Base-by-base conservation (phyloP, 2,113 vertebrate species). In the Haemorhous mexicanus region DNA sequence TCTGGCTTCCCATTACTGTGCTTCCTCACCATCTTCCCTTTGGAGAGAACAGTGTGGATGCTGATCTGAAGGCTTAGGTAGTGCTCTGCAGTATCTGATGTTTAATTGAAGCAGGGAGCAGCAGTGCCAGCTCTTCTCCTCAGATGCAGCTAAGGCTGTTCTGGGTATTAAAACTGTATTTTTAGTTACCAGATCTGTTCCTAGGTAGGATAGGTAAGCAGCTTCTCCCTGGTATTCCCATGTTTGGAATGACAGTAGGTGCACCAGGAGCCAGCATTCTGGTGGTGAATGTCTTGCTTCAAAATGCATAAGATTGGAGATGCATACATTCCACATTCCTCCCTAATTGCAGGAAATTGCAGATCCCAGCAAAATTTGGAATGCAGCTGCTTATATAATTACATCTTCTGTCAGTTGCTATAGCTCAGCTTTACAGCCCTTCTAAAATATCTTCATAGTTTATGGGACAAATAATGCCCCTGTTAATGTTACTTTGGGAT, bases 361-460 rank as follows among this genome's bases (percentile, higher is more conserved):
- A 93, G 92, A 93, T 96, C 87, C 15, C 0, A 13, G 85, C 92
- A 92, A 95, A 96, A 95, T 82, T 82, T 82, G 93, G 93, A 90
- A 87, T 87, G 93, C 96, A 96, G 93, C 96, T 96, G 93, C 90
- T 93, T 87, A 80, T 95, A 74, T 96, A 97, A 96, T 96, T 95
- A 92, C 88, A 90, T 95, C 70, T 97, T 79, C 76, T 90, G 74
- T 91, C 74, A 85, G 70, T 91, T 94, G 84, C 85, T 91, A 2
- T 84, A 93, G 94, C 92, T 96, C 92, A 93, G 92, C 82, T 95
- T 95, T 94, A 87, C 83, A 93, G 52, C 64, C 61, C 52, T 89
- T 92, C 69, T 91, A 33, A 94, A 93, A 90, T n/a, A n/a, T 52
- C 85, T 92, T 72, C 39, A 2, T 23, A 20, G 61, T 81, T 94